phyloP scores from a whole-genome alignment of 2,797 vertebrate species.

The Graptemys geographica region DNA sequence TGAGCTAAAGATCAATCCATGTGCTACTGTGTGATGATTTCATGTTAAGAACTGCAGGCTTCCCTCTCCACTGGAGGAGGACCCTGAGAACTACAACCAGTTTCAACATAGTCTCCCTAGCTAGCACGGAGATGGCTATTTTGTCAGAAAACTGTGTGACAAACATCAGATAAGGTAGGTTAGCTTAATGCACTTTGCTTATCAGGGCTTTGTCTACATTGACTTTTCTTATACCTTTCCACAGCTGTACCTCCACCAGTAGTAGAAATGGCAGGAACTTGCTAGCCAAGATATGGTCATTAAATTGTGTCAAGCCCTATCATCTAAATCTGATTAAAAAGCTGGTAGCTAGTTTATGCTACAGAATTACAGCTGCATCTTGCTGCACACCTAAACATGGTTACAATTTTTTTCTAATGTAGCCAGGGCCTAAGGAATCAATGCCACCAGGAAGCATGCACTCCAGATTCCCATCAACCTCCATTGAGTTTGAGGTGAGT shows the following conservation, averaged over 20 bases:
- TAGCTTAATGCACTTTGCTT: background rate
- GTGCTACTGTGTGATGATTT: constrained; percentile 32
- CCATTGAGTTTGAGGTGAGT: too few relatives aligned
- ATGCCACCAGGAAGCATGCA: background rate
- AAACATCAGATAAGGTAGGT: background rate
- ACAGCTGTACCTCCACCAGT: background rate
- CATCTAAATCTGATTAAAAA: background rate
- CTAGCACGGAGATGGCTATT: rapidly evolving
- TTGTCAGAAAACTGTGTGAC: background rate
- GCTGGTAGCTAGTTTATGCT: background rate
- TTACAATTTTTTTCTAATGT: background rate
- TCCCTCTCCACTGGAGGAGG: constrained; percentile 21
- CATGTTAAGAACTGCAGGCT: constrained; percentile 4
- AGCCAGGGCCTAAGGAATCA: background rate
- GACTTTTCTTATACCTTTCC: background rate
- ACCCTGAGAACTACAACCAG: background rate
- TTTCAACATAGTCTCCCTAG: background rate
- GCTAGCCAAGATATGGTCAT: background rate
- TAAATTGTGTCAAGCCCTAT: too few relatives aligned
- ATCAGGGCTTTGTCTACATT: background rate
- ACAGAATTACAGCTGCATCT: background rate
- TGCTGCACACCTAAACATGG: background rate
- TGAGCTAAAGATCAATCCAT: constrained; percentile 6
- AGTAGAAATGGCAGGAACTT: background rate
- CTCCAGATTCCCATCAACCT: background rate